Evolutionary conservation across 2,113 vertebrate species (phyloP).

Genomic region (Erpornis zantholeuca): DNA sequence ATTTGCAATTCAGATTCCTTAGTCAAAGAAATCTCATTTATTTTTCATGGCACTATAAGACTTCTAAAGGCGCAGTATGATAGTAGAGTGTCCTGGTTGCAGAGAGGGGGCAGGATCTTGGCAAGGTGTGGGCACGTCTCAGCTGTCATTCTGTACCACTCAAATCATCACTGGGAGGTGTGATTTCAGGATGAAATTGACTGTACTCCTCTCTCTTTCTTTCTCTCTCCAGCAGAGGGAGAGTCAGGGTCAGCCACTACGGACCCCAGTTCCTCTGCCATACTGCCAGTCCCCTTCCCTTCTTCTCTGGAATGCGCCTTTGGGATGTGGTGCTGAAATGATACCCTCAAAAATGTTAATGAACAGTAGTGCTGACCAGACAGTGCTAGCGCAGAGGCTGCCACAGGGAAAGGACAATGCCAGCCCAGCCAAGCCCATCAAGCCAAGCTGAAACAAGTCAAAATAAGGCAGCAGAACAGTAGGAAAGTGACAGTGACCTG

Average conservation of each 20-base stretch:
- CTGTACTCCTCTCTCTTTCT: not conserved
- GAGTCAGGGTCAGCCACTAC: not conserved
- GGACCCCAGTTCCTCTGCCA: accelerated
- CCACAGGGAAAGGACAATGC: not conserved
- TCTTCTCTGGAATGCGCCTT: accelerated
- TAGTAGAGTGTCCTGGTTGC: not conserved
- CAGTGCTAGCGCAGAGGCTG: accelerated
- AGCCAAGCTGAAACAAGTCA: not conserved
- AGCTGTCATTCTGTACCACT: not conserved
- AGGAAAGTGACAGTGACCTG: not conserved
- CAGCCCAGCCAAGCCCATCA: not conserved
- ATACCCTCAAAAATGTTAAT: not conserved
- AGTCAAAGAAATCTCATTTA: not conserved
- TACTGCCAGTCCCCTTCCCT: not conserved
- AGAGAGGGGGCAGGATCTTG: not conserved
- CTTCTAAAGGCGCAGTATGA: not conserved
- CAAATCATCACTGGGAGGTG: not conserved
- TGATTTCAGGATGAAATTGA: not conserved
- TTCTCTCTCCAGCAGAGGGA: not conserved
- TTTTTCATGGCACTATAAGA: not conserved
- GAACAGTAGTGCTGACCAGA: not conserved
- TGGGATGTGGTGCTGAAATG: not conserved
- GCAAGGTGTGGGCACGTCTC: not conserved
- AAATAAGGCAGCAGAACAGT: not conserved
- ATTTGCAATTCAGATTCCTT: not conserved